These are phyloP conservation scores for Apis cerana DNA, from an alignment of 1,140 invertebrate species.

Conservation along the genomic window DNA sequence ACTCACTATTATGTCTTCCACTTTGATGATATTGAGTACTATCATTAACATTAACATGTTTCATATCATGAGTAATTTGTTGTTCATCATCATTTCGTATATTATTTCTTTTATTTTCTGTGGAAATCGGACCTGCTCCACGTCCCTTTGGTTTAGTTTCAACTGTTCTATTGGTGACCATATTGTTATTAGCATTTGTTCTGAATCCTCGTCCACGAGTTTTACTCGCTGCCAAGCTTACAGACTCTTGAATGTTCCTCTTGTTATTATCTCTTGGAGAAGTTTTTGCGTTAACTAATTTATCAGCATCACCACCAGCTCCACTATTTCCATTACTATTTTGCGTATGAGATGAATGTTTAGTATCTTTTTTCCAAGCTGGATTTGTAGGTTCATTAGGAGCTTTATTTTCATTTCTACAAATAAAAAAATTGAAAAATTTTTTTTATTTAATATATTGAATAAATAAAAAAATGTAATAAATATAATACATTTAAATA, in stretches of 20 bases:
- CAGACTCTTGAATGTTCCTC: conserved; percentile 72
- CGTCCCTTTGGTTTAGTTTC: conserved; percentile 78
- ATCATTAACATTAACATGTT: conserved; percentile 79
- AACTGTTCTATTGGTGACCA: conserved; percentile 72
- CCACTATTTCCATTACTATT: conserved; percentile 72
- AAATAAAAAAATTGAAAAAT: conserved; percentile 29
- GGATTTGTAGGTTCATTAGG: conserved; percentile 74
- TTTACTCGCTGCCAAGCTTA: conserved; percentile 70
- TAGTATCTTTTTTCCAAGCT: conserved; percentile 74
- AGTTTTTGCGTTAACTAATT: conserved; percentile 65
- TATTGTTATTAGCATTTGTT: conserved; percentile 76
- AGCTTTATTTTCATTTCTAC: conserved; percentile 75
- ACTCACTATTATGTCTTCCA: conserved; percentile 75
- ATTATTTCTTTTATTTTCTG: conserved; percentile 74
- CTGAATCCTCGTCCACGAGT: conserved; percentile 77
- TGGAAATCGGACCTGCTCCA: conserved; percentile 63
- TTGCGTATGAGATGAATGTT: conserved; percentile 63
- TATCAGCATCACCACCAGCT: conserved; percentile 65
- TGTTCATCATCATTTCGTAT: conserved; percentile 72
- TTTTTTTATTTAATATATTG: not conserved
- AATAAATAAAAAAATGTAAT: not conserved
- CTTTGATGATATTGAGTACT: conserved; percentile 72
- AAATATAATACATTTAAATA: conserved; percentile 16
- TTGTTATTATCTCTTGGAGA: conserved; percentile 73
- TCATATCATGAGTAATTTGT: conserved; percentile 80